Evolutionary conservation across 2,888 invertebrate genomes (phyloP).

Genomic region (Drosophila anceps): DNA sequence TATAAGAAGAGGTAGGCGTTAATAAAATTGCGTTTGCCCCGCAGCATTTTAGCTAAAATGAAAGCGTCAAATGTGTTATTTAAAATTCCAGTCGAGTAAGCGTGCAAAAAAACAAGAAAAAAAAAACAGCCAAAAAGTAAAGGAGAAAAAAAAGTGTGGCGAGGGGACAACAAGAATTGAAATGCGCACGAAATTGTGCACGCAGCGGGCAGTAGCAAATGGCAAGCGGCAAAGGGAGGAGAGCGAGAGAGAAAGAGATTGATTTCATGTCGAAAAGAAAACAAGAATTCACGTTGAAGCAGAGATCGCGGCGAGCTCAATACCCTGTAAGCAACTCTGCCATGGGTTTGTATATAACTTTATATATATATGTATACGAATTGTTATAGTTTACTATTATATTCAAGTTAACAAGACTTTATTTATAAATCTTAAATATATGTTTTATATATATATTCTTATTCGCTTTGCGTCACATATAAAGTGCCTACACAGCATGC

Average conservation of each 20-base stretch:
- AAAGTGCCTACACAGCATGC: background rate
- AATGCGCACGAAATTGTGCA: conserved; percentile 47
- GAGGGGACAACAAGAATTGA: conserved; percentile 42
- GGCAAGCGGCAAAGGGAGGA: background rate
- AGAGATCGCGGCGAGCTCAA: background rate
- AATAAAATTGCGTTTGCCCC: conserved; percentile 57
- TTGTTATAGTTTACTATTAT: background rate
- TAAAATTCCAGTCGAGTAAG: conserved; percentile 65
- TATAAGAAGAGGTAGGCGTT: conserved; percentile 45
- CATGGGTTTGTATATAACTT: background rate
- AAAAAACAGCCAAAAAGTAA: conserved; percentile 12
- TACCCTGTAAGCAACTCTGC: background rate
- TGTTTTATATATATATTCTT: too few species aligned
- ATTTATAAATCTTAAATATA: background rate
- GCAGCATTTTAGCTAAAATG: conserved; percentile 65
- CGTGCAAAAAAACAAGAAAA: conserved; percentile 25
- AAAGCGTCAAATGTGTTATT: conserved; percentile 74
- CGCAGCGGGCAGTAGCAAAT: conserved; percentile 5
- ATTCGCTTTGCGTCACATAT: background rate
- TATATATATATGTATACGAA: background rate
- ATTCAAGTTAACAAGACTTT: background rate
- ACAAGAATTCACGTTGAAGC: background rate
- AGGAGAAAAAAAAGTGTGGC: conserved; percentile 5
- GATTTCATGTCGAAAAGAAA: conserved; percentile 63
- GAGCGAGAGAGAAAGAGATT: conserved; percentile 59